These are phyloP conservation scores for Xiphophorus couchianus DNA, from an alignment of 2,113 vertebrate genomes.

Conservation along the genomic window DNA sequence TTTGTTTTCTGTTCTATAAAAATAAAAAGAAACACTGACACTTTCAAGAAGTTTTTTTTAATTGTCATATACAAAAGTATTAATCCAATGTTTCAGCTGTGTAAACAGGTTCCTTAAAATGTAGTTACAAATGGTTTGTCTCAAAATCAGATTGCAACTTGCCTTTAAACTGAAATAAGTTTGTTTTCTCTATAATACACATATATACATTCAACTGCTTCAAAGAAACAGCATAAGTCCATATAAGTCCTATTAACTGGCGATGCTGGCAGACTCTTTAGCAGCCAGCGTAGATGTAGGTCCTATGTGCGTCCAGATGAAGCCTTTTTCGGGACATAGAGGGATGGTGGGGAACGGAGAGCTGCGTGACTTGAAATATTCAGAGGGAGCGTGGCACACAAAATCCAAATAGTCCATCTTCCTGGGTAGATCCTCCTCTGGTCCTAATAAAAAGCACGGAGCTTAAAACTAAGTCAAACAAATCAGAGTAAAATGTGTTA, in stretches of 20 bases:
- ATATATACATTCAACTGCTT: constrained; percentile 56
- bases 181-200: constrained; percentile 40
- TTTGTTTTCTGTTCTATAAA: not conserved
- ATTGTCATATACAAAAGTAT: constrained; percentile 60
- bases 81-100: constrained; percentile 22
- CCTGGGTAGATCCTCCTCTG: constrained; percentile 97
- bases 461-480: not conserved
- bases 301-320: constrained; percentile 97
- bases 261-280: constrained; percentile 88
- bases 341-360: constrained; percentile 95
- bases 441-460: constrained; percentile 78
- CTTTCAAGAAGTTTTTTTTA: constrained; percentile 32
- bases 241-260: constrained; percentile 73
- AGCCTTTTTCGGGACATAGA: constrained; percentile 93
- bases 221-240: constrained; percentile 40
- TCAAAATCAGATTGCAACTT: constrained; percentile 20
- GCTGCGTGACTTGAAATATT: constrained; percentile 96
- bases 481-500: not conserved
- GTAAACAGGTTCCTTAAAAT: constrained; percentile 2
- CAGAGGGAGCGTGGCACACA: constrained; percentile 96
- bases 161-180: constrained; percentile 18
- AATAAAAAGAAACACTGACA: constrained; percentile 5
- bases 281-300: constrained; percentile 86
- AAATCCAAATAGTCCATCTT: constrained; percentile 99
- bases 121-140: constrained; percentile 6